phyloP scores from a whole-genome alignment of 2,113 vertebrate species.

The Pongo abelii region DNA sequence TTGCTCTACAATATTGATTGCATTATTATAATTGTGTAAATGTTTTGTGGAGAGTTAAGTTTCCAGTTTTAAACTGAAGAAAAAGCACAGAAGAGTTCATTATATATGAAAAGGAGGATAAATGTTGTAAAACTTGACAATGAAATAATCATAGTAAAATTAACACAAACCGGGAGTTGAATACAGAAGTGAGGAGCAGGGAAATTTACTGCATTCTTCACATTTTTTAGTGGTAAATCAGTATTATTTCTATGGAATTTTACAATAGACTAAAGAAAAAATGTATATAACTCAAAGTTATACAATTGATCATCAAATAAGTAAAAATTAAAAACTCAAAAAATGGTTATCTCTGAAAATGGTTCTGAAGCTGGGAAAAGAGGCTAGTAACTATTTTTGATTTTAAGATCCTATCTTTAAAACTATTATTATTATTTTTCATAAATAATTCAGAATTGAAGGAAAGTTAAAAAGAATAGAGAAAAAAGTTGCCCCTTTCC shows the following conservation, averaged over 20 bases:
- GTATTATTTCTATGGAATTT: neutral
- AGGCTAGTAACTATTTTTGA: neutral
- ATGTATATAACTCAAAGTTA: neutral
- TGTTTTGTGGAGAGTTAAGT: neutral
- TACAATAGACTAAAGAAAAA: neutral
- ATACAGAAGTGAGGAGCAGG: neutral
- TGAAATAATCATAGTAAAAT: neutral
- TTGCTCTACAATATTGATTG: neutral
- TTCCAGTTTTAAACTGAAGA: neutral
- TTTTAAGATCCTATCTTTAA: neutral
- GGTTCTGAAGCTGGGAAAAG: neutral
- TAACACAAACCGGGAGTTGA: neutral
- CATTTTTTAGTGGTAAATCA: neutral
- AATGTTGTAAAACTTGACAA: neutral
- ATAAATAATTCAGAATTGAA: neutral
- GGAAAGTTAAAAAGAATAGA: neutral
- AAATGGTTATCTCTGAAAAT: neutral
- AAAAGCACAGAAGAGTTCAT: neutral
- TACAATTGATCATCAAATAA: neutral
- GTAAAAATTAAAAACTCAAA: neutral
- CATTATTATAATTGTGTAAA: no score
- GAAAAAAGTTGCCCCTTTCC: rapidly evolving
- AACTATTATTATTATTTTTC: neutral
- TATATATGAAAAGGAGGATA: neutral
- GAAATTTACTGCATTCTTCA: neutral